Conservation (phyloP, 2,113 vertebrate genomes). For the Taurulus bubalis region DNA sequence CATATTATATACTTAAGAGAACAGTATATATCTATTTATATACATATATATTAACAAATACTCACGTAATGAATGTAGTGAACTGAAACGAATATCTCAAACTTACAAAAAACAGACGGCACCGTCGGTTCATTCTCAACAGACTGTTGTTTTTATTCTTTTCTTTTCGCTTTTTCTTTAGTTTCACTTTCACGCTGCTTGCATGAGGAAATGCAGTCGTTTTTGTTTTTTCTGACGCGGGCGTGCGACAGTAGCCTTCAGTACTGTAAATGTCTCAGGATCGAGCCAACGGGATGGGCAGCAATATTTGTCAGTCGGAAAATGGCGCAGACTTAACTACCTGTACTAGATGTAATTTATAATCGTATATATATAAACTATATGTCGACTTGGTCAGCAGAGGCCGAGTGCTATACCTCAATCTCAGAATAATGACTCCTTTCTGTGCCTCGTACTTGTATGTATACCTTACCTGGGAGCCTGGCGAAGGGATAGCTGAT, state of each 20-base stretch:
- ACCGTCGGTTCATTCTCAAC: conserved; percentile 37
- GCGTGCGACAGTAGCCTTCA: conserved; percentile 78
- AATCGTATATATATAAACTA: conserved; percentile 42
- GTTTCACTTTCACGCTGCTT: conserved; percentile 52
- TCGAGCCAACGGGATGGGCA: conserved; percentile 70
- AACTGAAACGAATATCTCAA: conserved; percentile 46
- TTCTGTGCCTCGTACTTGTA: conserved; percentile 78
- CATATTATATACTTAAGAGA: conserved; percentile 32
- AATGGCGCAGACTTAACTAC: conserved; percentile 76
- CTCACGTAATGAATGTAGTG: conserved; percentile 75
- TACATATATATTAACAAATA: conserved; percentile 36
- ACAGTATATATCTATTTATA: conserved; percentile 55
- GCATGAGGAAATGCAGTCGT: conserved; percentile 30
- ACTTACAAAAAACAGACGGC: conserved; percentile 25
- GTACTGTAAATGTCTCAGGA: conserved; percentile 83
- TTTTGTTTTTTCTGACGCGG: conserved; percentile 38
- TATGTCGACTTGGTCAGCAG: conserved; percentile 59
- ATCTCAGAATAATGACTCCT: conserved; percentile 73
- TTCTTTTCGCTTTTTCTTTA: not conserved
- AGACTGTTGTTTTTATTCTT: conserved; percentile 65
- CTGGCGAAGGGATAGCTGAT: conserved; percentile 70
- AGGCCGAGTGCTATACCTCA: conserved; percentile 81
- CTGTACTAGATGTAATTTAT: conserved; percentile 70
- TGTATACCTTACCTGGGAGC: conserved; percentile 71
- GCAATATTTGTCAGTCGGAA: conserved; percentile 82